phyloP scores from a whole-genome alignment of 2,888 invertebrate genomes.

The Eueremaeus valkanovi region DNA sequence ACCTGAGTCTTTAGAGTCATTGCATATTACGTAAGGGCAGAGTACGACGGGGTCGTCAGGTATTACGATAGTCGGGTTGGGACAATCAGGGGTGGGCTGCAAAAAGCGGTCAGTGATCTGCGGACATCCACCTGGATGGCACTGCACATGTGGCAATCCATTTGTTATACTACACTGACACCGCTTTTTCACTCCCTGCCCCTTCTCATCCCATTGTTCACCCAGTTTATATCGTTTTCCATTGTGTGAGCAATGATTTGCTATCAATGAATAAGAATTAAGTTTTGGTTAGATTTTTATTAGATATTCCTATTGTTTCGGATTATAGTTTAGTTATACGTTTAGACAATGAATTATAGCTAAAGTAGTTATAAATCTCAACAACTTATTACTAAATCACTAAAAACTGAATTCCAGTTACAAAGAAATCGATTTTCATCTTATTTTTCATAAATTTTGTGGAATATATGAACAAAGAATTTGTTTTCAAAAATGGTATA shows the following conservation, averaged over 20 bases:
- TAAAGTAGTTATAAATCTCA: not conserved
- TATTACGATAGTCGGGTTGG: slow-evolving; percentile 44
- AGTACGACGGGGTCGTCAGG: slow-evolving; percentile 46
- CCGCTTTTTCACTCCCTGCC: slow-evolving; percentile 28
- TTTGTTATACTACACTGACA: slow-evolving; percentile 41
- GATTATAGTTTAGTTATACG: not conserved
- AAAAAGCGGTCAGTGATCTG: slow-evolving; percentile 45
- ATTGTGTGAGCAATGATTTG: slow-evolving; percentile 45
- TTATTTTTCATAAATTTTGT: no score
- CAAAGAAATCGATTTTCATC: no score
- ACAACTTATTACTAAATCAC: no score
- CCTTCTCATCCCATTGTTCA: slow-evolving; percentile 46
- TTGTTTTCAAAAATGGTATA: not conserved
- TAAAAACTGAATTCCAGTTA: no score
- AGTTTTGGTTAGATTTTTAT: slow-evolving; percentile 18
- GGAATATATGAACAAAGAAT: no score
- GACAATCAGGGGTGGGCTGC: slow-evolving; percentile 45
- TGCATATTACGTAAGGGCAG: slow-evolving; percentile 48
- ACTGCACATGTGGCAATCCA: slow-evolving; percentile 42
- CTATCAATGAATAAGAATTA: slow-evolving; percentile 34
- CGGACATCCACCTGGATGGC: slow-evolving; percentile 45
- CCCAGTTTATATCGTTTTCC: slow-evolving; percentile 44
- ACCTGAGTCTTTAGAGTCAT: slow-evolving; percentile 46
- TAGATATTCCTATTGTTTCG: slow-evolving; percentile 8
- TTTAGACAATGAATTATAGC: slow-evolving; percentile 14